phyloP scores from a whole-genome alignment of 2,797 vertebrate species.

The Gymnodraco acuticeps region DNA sequence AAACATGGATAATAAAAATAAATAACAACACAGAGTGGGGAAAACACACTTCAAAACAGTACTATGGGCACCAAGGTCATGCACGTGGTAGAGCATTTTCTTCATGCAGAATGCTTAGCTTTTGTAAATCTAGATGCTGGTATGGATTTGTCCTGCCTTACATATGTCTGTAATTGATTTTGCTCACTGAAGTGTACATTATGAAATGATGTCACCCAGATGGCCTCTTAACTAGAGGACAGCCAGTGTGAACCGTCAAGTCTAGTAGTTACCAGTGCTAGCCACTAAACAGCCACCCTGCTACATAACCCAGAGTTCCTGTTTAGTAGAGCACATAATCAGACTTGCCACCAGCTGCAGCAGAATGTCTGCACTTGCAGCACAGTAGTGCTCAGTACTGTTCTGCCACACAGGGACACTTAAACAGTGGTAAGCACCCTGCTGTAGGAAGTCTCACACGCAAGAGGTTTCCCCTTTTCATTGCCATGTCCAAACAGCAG shows the following conservation, averaged over 20 bases:
- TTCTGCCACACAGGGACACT: slow-evolving; percentile 54
- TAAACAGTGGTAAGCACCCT: slow-evolving; percentile 39
- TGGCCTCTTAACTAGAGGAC: slow-evolving; percentile 60
- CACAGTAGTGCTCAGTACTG: slow-evolving; percentile 43
- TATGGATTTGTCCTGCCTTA: not conserved
- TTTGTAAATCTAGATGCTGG: slow-evolving; percentile 13
- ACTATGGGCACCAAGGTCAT: not conserved
- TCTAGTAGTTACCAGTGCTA: slow-evolving; percentile 64
- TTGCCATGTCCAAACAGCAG: slow-evolving; percentile 28
- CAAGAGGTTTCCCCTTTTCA: slow-evolving; percentile 6
- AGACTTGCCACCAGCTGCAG: slow-evolving; percentile 86
- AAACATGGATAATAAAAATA: not conserved
- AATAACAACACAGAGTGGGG: slow-evolving; percentile 2
- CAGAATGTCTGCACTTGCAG: slow-evolving; percentile 75
- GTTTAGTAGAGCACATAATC: slow-evolving; percentile 89
- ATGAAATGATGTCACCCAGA: slow-evolving; percentile 63
- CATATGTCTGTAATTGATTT: slow-evolving; percentile 31
- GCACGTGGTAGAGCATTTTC: not conserved
- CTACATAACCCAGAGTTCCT: slow-evolving; percentile 78
- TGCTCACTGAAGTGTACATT: slow-evolving; percentile 28
- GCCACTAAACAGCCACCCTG: slow-evolving; percentile 77
- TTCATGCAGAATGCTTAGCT: not conserved
- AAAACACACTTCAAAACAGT: not conserved
- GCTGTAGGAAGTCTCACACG: slow-evolving; percentile 17
- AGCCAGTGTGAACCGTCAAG: slow-evolving; percentile 53